These are phyloP conservation scores for Cebus imitator DNA, from an alignment of 2,113 vertebrate species.

Conservation along the genomic window DNA sequence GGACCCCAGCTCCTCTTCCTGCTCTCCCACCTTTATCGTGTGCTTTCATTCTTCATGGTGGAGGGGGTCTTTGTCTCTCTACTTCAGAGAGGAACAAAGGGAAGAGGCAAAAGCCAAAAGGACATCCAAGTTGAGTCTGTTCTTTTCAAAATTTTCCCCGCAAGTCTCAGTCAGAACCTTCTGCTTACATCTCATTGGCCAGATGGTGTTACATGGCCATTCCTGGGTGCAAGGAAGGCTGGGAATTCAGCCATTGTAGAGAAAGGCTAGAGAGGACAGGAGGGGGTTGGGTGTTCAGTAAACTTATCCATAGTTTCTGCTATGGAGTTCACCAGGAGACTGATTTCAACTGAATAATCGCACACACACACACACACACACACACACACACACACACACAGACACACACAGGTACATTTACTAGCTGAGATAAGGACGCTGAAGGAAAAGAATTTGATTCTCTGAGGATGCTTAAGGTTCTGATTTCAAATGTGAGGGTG, in stretches of 20 bases:
- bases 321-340: neutral
- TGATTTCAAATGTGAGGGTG: neutral
- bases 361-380: neutral
- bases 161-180: neutral
- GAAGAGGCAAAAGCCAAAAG: neutral
- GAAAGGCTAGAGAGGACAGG: neutral
- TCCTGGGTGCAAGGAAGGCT: neutral
- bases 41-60: neutral
- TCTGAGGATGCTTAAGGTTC: neutral
- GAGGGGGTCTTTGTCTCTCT: neutral
- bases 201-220: neutral
- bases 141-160: neutral
- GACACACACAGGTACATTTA: neutral
- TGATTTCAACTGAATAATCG: neutral
- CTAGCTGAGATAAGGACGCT: neutral
- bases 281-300: neutral
- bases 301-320: neutral
- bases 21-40: neutral
- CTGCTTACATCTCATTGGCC: neutral
- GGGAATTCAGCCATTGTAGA: neutral
- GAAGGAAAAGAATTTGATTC: neutral
- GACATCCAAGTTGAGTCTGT: neutral
- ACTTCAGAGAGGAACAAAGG: neutral
- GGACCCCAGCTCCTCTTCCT: neutral
- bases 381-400: neutral